A percentile compares a stretch with the other conserved stretches of the same genome.
These are phyloP conservation scores for Temnothorax curvispinosus DNA, from an alignment of 1,140 invertebrate genomes.

Conservation along the genomic window DNA sequence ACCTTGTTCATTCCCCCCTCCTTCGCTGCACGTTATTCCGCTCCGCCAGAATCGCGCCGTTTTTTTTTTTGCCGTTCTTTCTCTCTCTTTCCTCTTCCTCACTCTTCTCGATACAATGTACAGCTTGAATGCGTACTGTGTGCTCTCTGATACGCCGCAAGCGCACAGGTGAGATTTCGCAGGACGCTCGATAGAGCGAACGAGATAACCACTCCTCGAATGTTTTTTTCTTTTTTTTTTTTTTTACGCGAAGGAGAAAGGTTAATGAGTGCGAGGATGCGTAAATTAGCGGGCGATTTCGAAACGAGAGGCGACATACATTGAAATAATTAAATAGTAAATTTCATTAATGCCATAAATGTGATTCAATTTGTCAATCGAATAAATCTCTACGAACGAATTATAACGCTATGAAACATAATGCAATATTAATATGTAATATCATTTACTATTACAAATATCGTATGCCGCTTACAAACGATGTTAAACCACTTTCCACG, in stretches of 20 bases:
- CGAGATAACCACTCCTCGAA: slow-evolving; percentile 37
- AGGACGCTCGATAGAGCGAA: slow-evolving; percentile 33
- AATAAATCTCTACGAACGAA: slow-evolving; percentile 29
- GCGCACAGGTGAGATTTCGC: slow-evolving; percentile 52
- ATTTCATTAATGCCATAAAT: slow-evolving; percentile 31
- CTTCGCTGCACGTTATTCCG: slow-evolving; percentile 29
- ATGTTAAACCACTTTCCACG: background rate
- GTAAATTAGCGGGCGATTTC: slow-evolving; percentile 32
- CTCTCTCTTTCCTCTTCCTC: background rate
- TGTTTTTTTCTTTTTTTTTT: background rate
- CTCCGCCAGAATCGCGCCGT: slow-evolving; percentile 8
- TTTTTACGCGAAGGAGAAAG: background rate
- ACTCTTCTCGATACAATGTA: slow-evolving; percentile 19
- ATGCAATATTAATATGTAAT: slow-evolving; percentile 28
- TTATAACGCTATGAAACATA: background rate
- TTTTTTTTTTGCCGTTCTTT: background rate
- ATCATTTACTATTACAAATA: background rate
- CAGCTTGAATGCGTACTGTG: slow-evolving; percentile 46
- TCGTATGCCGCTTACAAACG: slow-evolving; percentile 6
- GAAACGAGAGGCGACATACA: background rate
- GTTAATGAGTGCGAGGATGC: slow-evolving; percentile 31
- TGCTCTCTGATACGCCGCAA: background rate
- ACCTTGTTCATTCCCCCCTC: background rate
- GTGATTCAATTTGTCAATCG: slow-evolving; percentile 35
- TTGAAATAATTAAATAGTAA: slow-evolving; percentile 25